phyloP scores from a whole-genome alignment of 2,113 vertebrate species.

The Tinamus guttatus region DNA sequence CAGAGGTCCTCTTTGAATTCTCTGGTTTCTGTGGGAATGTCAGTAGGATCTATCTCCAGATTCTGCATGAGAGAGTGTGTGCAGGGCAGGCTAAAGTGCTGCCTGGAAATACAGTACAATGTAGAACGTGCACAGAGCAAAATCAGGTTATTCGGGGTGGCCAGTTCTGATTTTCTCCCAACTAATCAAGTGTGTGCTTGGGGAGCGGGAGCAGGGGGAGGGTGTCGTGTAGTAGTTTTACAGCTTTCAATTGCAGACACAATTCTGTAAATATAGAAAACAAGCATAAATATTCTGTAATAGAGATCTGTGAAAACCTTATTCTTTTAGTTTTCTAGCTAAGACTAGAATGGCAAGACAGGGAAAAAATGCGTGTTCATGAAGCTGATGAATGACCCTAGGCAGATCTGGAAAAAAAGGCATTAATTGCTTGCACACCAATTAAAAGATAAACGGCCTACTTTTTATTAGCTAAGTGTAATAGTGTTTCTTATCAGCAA shows the following conservation, averaged over 20 bases:
- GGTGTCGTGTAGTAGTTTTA: background rate
- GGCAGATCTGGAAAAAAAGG: slow-evolving; percentile 20
- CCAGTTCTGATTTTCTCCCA: background rate
- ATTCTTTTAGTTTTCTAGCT: background rate
- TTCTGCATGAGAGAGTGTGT: background rate
- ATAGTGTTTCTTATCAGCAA: slow-evolving; percentile 37
- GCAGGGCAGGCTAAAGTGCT: background rate
- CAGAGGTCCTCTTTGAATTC: background rate
- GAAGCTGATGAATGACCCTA: slow-evolving; percentile 7
- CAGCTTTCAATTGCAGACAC: background rate
- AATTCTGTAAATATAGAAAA: background rate
- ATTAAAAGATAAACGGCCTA: slow-evolving; percentile 3
- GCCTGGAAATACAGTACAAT: background rate
- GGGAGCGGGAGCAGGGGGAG: background rate
- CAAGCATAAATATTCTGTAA: background rate
- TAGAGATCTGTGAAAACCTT: background rate
- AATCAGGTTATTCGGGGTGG: background rate
- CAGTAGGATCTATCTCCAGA: background rate
- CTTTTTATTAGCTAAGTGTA: slow-evolving; percentile 26
- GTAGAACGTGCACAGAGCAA: background rate
- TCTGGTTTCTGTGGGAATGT: background rate
- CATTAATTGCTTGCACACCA: slow-evolving; percentile 31
- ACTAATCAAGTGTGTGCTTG: background rate
- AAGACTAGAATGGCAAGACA: background rate
- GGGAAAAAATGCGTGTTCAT: background rate